phyloP scores from a whole-genome alignment of 2,797 vertebrate species.

The Pogonophryne albipinna region DNA sequence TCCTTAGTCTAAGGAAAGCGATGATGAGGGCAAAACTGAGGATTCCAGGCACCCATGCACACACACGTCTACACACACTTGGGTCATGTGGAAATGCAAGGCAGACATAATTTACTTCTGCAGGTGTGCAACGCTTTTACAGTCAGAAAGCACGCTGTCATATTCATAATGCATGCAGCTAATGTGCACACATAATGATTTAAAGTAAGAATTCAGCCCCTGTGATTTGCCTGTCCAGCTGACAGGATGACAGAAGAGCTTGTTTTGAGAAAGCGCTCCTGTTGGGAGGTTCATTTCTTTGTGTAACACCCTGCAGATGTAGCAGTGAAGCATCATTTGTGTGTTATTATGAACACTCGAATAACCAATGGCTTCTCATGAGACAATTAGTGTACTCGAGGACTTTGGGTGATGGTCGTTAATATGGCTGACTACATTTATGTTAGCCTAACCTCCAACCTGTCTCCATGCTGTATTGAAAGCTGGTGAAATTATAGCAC shows the following conservation, averaged over 20 bases:
- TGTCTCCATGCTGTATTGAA: background rate
- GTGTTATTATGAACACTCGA: slow-evolving; percentile 1
- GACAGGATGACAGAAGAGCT: no score
- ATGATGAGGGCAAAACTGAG: background rate
- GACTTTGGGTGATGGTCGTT: background rate
- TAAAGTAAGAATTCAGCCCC: background rate
- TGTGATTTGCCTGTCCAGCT: background rate
- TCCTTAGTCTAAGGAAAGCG: slow-evolving; percentile 27
- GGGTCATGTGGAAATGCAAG: slow-evolving; percentile 26
- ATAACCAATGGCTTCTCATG: slow-evolving; percentile 1
- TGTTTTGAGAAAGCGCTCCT: background rate
- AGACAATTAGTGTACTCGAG: background rate
- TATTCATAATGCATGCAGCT: background rate
- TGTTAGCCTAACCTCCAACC: background rate
- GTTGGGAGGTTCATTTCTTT: background rate
- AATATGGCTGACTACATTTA: background rate
- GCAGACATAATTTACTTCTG: slow-evolving; percentile 6
- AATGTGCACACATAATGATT: background rate
- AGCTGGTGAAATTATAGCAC: background rate
- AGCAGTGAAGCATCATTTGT: background rate
- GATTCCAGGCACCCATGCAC: slow-evolving; percentile 13
- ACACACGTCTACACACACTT: background rate
- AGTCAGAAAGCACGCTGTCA: no score
- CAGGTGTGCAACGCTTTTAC: slow-evolving; percentile 20
- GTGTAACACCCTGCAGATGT: background rate